Evolutionary conservation across 1,140 invertebrate genomes (phyloP), one percentile per base, ranked within the genome.

Genomic region (Trichonephila clavata): DNA sequence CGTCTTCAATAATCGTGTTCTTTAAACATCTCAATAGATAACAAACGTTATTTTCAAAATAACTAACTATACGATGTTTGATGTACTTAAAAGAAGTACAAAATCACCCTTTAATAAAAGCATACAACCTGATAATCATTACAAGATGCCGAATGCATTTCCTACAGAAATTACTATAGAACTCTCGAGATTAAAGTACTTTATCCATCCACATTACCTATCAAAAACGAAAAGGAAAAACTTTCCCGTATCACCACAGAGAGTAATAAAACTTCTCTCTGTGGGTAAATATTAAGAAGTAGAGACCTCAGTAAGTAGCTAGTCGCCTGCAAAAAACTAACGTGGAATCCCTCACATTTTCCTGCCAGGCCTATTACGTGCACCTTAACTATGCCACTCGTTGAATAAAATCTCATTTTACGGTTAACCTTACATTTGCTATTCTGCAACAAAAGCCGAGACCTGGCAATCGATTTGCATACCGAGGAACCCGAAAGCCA

Each of bases 381-480:
- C 21, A 84, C 24, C 21, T 50, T 50, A 84, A 84, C 43, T 84
- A 84, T 43, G 43, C 43, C 21, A 57, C 84, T 27, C 71, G 84
- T 32, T 86, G 60, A 86, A 86, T 86, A 86, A 86, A 61, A 86
- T 61, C 60, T 27, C 60, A 63, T 86, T 86, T 86, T 86, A 60
- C 84, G 60, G 60, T 59, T 86, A 86, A 86, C 57, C 84, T n/a
- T 59, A 63, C 27, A 77, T 77, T 86, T 86, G 43, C 59, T 86
- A 86, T 86, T 86, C 84, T 14, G 32, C 84, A 50, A 60, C 57
- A 57, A 84, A 86, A 63, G 60, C 84, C 27, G 57, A 32, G 57
- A 32, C 57, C 27, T 59, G 32, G 57, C 20, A 60, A 86, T 86
- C 84, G 84, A 86, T 86, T 86, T 86, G 57, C 84, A 86, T 86